phyloP scores from a whole-genome alignment of 2,888 invertebrate species.

The Chymomyza amoena region DNA sequence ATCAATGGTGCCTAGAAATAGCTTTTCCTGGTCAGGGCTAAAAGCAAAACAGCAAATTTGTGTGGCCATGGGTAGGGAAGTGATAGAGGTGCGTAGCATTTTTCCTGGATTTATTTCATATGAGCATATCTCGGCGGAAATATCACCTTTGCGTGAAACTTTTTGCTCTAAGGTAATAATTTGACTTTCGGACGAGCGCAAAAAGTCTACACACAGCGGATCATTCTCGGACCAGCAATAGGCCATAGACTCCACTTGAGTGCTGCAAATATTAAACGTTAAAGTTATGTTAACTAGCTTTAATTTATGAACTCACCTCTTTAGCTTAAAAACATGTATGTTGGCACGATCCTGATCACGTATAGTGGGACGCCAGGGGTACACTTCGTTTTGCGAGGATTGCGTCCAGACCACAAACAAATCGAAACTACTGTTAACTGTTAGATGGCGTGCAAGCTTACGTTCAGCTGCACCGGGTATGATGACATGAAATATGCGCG shows the following conservation, averaged over 20 bases:
- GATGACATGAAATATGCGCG: conserved; percentile 81
- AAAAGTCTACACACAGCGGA: conserved; percentile 89
- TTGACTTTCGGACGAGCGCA: conserved; percentile 84
- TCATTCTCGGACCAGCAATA: conserved; percentile 93
- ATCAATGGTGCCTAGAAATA: conserved; percentile 91
- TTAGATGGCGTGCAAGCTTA: conserved; percentile 75
- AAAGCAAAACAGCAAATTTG: conserved; percentile 84
- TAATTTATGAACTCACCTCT: conserved; percentile 80
- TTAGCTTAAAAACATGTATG: conserved; percentile 88
- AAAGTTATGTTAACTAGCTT: not conserved
- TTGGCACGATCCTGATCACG: conserved; percentile 93
- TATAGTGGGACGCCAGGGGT: conserved; percentile 94
- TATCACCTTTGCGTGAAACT: conserved; percentile 85
- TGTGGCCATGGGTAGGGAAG: conserved; percentile 85
- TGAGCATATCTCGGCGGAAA: conserved; percentile 85
- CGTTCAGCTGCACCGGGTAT: conserved; percentile 77
- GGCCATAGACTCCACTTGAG: conserved; percentile 86
- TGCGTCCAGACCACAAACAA: conserved; percentile 91
- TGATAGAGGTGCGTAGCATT: conserved; percentile 83
- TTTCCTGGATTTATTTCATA: conserved; percentile 81
- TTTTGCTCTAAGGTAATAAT: conserved; percentile 91
- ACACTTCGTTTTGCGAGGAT: conserved; percentile 90
- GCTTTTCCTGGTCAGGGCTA: conserved; percentile 86
- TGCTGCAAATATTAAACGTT: conserved; percentile 78
- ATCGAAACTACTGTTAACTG: conserved; percentile 77